Percentiles rank a stretch among this genome's conserved stretches.
Evolutionary conservation across 2,113 vertebrate genomes (phyloP).

Genomic region (Eleginops maclovinus): DNA sequence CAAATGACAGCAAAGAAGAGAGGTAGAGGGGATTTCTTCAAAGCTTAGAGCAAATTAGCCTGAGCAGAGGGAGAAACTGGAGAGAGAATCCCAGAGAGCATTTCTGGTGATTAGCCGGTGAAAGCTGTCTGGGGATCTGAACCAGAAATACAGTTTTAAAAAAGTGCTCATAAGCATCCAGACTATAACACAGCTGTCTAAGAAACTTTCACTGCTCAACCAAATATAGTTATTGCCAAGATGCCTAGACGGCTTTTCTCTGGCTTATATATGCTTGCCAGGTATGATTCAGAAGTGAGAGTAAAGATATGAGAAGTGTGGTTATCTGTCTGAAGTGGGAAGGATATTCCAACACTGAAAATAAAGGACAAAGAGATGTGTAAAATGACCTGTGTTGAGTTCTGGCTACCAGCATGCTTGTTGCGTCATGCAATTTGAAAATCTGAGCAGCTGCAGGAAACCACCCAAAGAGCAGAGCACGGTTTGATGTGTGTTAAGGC

Average conservation of each 20-base stretch:
- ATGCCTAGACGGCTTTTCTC: conserved; percentile 1
- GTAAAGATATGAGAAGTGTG: conserved; percentile 11
- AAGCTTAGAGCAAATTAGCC: conserved; percentile 62
- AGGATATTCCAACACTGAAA: not conserved
- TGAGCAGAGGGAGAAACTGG: conserved; percentile 36
- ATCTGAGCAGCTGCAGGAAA: conserved; percentile 4
- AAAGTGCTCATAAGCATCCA: conserved; percentile 19
- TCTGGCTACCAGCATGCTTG: not conserved
- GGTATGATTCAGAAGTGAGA: conserved; percentile 33
- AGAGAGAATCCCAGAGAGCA: conserved; percentile 36
- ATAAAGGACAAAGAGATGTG: not conserved
- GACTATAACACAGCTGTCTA: conserved; percentile 19
- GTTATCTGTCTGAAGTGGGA: conserved; percentile 14
- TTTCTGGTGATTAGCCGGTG: conserved; percentile 48
- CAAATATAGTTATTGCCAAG: conserved; percentile 23
- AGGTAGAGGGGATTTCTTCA: conserved; percentile 51
- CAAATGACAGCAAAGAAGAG: conserved; percentile 39
- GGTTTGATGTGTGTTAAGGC: not conserved
- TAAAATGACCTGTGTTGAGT: not conserved
- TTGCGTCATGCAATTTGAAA: conserved; percentile 5
- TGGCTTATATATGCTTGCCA: conserved; percentile 13
- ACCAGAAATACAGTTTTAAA: conserved; percentile 12
- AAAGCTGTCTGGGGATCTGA: conserved; percentile 28
- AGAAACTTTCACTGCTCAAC: conserved; percentile 23
- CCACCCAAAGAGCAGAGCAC: conserved; percentile 1